phyloP scores from a whole-genome alignment of 2,113 vertebrate genomes.

The human (Homo sapiens) region GRCh38 chr18:64047501-64048000 shows the following conservation, averaged over 20 bases:
- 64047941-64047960: constrained; percentile 88
- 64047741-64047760: constrained; percentile 74
- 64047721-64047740: constrained; percentile 68
- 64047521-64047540: background rate
- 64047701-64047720: constrained; percentile 80
- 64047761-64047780: constrained; percentile 80
- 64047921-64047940: constrained; percentile 84
- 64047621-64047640: constrained; percentile 60
- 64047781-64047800: constrained; percentile 79
- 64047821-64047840: constrained; percentile 83
- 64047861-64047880: constrained; percentile 85
- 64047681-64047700: constrained; percentile 71
- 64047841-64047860: constrained; percentile 82
- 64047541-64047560: background rate
- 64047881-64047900: constrained; percentile 84
- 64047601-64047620: constrained; percentile 67
- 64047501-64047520: background rate
- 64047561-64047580: background rate
- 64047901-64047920: constrained; percentile 84
- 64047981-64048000: constrained; percentile 88
- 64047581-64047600: constrained; percentile 55
- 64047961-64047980: constrained; percentile 89
- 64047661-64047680: constrained; percentile 68
- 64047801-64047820: constrained; percentile 75
- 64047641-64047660: constrained; percentile 65